These are phyloP conservation scores for Gryllus longicercus DNA, from an alignment of 2,888 invertebrate genomes.

Conservation along the genomic window DNA sequence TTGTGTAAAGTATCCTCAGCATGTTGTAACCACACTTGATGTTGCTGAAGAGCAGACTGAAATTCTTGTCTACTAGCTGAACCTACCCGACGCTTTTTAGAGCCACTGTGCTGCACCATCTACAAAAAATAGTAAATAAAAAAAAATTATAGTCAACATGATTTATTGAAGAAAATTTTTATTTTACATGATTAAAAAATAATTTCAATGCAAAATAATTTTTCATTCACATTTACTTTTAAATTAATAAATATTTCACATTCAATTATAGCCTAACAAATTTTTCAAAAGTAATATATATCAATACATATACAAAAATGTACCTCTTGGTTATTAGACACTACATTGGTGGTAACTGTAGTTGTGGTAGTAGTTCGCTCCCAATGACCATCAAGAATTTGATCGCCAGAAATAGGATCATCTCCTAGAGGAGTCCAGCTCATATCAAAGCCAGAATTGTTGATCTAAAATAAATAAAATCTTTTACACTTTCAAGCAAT, in stretches of 20 bases:
- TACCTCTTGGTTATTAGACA: constrained; percentile 22
- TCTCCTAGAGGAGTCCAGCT: constrained; percentile 42
- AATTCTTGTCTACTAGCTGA: constrained; percentile 49
- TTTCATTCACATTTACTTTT: no score
- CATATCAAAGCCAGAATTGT: constrained; percentile 58
- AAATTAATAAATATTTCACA: no score
- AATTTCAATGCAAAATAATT: no score
- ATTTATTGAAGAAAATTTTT: no score
- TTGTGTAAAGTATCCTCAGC: constrained; percentile 43
- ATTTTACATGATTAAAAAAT: no score
- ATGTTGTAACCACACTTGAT: constrained; percentile 50
- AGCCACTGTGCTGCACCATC: constrained; percentile 43
- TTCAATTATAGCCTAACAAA: background rate
- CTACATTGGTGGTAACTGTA: constrained; percentile 27
- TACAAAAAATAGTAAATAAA: background rate
- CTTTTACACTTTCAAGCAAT: no score
- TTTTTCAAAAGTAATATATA: background rate
- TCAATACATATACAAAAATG: background rate
- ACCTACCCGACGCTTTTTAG: constrained; percentile 47
- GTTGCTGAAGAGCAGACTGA: constrained; percentile 47
- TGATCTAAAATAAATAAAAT: constrained; percentile 49
- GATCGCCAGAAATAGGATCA: background rate
- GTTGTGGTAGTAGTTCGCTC: constrained; percentile 30
- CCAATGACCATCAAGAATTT: constrained; percentile 29
- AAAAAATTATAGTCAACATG: background rate